Conservation (phyloP, 1,140 invertebrate species). For the Ganaspis sp. region DNA sequence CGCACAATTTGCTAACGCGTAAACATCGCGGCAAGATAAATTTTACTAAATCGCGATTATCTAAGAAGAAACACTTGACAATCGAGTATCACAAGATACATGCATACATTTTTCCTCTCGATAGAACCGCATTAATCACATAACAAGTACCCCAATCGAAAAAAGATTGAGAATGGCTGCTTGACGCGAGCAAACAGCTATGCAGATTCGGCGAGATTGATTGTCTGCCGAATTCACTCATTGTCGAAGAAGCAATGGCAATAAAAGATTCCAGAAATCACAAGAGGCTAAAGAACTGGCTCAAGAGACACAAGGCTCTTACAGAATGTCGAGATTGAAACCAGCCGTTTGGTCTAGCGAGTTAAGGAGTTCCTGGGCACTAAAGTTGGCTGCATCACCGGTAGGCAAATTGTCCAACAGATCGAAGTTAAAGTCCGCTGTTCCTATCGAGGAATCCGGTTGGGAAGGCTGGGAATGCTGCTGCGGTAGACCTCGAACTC, state of each 20-base stretch:
- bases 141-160: constrained; percentile 3
- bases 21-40: constrained; percentile 51
- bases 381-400: constrained; percentile 82
- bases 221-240: neutral
- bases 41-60: constrained; percentile 66
- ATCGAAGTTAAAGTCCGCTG: constrained; percentile 86
- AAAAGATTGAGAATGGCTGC: neutral
- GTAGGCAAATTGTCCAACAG: constrained; percentile 87
- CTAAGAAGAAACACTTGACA: constrained; percentile 56
- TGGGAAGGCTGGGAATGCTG: constrained; percentile 69
- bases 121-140: constrained; percentile 20
- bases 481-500: constrained; percentile 64
- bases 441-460: constrained; percentile 69
- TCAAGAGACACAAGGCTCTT: constrained; percentile 45
- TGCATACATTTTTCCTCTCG: neutral
- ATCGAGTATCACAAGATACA: constrained; percentile 1
- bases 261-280: neutral
- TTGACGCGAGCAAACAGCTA: neutral
- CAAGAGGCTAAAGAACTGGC: neutral
- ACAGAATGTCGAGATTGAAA: constrained; percentile 78
- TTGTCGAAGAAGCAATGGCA: neutral
- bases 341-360: constrained; percentile 79
- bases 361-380: constrained; percentile 86
- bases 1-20: constrained; percentile 21
- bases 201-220: neutral